These are phyloP conservation scores for Sternotherus odoratus DNA, from an alignment of 2,797 vertebrate genomes.

Conservation along the genomic window DNA sequence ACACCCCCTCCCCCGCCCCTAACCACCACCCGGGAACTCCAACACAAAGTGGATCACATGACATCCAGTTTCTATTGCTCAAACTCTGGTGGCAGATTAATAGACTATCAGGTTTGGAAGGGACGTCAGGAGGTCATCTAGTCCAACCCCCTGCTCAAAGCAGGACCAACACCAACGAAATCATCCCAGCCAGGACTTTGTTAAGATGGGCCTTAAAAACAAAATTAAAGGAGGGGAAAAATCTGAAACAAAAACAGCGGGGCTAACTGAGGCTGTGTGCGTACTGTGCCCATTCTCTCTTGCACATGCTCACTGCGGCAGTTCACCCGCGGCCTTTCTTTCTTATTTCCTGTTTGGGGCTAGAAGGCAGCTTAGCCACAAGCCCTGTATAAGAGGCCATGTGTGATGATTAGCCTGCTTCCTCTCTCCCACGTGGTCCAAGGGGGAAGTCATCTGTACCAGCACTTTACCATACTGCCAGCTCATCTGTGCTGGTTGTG, in stretches of 20 bases:
- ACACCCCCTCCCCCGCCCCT: too few relatives aligned
- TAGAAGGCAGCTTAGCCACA: neutral
- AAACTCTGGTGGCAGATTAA: too few relatives aligned
- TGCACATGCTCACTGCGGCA: neutral
- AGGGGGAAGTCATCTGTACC: neutral
- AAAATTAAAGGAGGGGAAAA: neutral
- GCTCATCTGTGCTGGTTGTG: neutral
- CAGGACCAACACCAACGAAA: too few relatives aligned
- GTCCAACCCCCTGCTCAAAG: too few relatives aligned
- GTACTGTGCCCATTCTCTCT: neutral
- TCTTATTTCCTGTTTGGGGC: neutral
- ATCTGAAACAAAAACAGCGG: neutral
- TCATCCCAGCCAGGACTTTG: too few relatives aligned
- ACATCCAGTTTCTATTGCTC: too few relatives aligned
- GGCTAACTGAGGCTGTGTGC: neutral
- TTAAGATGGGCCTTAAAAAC: neutral
- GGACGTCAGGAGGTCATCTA: too few relatives aligned
- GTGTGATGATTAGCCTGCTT: neutral
- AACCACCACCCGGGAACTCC: too few relatives aligned
- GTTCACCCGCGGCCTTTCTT: neutral
- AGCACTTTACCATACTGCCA: neutral
- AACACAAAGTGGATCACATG: too few relatives aligned
- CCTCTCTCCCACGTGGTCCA: neutral
- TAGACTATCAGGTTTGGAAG: too few relatives aligned
- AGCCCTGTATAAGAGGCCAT: neutral